phyloP scores from a whole-genome alignment of 2,888 invertebrate species.

The Synanthedon tipuliformis region DNA sequence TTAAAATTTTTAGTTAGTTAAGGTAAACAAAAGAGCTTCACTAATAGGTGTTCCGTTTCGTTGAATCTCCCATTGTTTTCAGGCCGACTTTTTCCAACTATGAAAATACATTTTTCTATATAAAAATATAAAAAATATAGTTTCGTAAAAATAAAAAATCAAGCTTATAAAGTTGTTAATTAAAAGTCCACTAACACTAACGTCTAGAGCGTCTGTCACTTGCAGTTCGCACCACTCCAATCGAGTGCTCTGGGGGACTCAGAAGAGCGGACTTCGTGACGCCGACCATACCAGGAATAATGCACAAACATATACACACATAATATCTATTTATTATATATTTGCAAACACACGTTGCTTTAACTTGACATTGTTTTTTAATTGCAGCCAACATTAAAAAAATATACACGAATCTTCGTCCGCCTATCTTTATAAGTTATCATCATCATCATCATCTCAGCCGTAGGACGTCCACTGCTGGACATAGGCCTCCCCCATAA shows the following conservation, averaged over 20 bases:
- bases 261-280: background rate
- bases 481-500: no score
- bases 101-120: background rate
- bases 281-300: background rate
- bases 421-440: no score
- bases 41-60: background rate
- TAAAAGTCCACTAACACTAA: conserved; percentile 27
- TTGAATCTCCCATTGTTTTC: background rate
- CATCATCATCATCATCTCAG: no score
- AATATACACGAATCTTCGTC: no score
- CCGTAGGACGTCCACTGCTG: no score
- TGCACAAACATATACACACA: background rate
- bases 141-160: conserved; percentile 1
- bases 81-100: background rate
- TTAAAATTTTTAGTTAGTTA: no score
- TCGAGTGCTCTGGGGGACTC: conserved; percentile 15
- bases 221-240: conserved; percentile 33
- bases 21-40: background rate
- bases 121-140: background rate
- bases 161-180: conserved; percentile 24
- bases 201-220: conserved; percentile 29
- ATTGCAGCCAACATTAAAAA: no score
- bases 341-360: no score
- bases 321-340: no score
- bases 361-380: no score